These are phyloP conservation scores for Hycleus cichorii DNA, from an alignment of 1,140 invertebrate genomes.

Conservation along the genomic window DNA sequence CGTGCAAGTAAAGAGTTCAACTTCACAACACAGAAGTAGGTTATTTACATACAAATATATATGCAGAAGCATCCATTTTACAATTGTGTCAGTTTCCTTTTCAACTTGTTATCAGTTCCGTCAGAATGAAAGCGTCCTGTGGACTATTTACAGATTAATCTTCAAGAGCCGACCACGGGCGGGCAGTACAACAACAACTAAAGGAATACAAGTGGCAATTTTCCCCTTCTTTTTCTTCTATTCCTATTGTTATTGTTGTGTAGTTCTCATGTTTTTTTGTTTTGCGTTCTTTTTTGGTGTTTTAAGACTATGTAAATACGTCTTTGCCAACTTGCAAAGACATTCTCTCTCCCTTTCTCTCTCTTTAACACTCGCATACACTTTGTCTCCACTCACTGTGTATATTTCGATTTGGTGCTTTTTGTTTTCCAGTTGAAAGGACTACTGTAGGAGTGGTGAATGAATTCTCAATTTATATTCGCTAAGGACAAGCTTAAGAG, in stretches of 20 bases:
- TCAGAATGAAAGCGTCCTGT: neutral
- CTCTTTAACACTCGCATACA: too few species aligned
- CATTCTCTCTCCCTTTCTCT: neutral
- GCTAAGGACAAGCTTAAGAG: constrained; percentile 17
- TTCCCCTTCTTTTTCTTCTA: neutral
- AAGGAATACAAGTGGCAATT: constrained; percentile 31
- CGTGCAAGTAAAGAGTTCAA: too few species aligned
- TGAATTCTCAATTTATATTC: constrained; percentile 31
- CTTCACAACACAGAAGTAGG: too few species aligned
- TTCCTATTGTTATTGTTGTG: too few species aligned
- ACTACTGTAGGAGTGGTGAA: neutral
- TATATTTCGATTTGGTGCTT: constrained; percentile 28
- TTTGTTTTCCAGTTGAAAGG: constrained; percentile 25
- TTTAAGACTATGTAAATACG: constrained; percentile 37
- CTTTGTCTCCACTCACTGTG: too few species aligned
- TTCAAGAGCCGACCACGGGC: constrained; percentile 20
- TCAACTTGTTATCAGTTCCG: too few species aligned
- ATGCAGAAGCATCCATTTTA: too few species aligned
- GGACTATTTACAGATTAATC: constrained; percentile 32
- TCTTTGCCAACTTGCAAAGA: constrained; percentile 25
- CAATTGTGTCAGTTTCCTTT: too few species aligned
- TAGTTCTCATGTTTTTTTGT: too few species aligned
- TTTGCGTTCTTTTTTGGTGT: constrained; percentile 24
- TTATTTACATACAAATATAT: too few species aligned
- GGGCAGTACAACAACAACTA: constrained; percentile 16